Conservation (phyloP, 1,140 invertebrate genomes). For the Hycleus cichorii region DNA sequence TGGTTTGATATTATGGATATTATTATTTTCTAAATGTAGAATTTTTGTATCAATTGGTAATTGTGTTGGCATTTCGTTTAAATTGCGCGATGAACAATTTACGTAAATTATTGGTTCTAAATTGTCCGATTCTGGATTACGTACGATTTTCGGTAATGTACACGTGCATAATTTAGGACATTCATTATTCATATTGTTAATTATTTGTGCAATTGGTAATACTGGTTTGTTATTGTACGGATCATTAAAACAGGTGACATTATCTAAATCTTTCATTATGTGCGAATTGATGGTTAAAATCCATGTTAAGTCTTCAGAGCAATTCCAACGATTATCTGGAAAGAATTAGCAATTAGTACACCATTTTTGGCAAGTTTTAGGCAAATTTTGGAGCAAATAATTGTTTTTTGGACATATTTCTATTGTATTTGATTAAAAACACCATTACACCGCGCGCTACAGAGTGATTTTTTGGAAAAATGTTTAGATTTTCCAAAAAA, state of each 20-base stretch:
- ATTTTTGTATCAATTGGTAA: constrained; percentile 51
- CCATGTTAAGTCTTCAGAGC: constrained; percentile 49
- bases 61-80: constrained; percentile 46
- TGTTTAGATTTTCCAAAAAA: too few species aligned
- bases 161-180: constrained; percentile 37
- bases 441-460: too few species aligned
- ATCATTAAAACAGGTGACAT: constrained; percentile 43
- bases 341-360: background rate
- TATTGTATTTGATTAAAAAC: too few species aligned
- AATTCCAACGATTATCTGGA: constrained; percentile 53
- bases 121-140: constrained; percentile 35
- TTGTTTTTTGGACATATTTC: too few species aligned
- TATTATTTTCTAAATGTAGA: constrained; percentile 48
- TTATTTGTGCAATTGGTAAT: constrained; percentile 48
- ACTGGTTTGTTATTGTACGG: constrained; percentile 46
- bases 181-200: constrained; percentile 34
- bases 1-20: constrained; percentile 35
- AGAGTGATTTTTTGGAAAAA: too few species aligned
- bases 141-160: constrained; percentile 43
- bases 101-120: constrained; percentile 46
- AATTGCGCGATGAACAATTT: constrained; percentile 47
- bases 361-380: too few species aligned
- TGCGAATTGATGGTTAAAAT: constrained; percentile 42
- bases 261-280: constrained; percentile 45
- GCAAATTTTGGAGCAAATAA: too few species aligned